Conservation (phyloP, 2,888 invertebrate genomes). For the Zhengitettix transpicula region DNA sequence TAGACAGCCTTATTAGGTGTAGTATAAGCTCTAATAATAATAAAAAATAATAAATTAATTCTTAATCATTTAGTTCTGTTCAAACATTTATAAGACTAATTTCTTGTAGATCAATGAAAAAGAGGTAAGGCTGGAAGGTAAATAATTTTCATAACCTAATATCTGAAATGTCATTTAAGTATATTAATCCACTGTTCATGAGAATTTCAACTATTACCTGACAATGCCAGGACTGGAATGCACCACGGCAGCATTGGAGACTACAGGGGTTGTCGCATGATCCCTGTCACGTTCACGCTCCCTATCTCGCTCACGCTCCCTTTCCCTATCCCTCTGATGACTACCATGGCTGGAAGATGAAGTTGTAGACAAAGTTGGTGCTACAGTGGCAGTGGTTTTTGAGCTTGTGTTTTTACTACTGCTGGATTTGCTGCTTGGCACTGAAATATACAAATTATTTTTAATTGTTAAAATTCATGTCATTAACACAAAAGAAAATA, state of each 20-base stretch:
- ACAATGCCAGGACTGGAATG: conserved; percentile 12
- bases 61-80: no score
- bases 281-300: conserved; percentile 8
- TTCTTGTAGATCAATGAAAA: no score
- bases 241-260: conserved; percentile 1
- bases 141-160: no score
- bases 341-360: conserved; percentile 1
- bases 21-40: no score
- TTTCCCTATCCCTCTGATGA: conserved; percentile 4
- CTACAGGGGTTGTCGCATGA: neutral
- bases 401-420: conserved; percentile 1
- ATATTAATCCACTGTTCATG: neutral
- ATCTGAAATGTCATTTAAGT: no score
- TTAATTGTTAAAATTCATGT: no score
- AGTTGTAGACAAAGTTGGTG: conserved; percentile 4
- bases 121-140: no score
- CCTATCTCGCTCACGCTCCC: conserved; percentile 7
- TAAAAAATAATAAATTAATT: no score
- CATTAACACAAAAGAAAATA: no score
- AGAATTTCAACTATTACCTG: conserved; percentile 8
- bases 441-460: neutral
- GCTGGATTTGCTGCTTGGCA: conserved; percentile 3
- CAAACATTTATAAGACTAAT: no score
- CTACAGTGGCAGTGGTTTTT: conserved; percentile 4
- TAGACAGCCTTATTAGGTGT: no score